A percentile compares a stretch with the other conserved stretches of the same genome.
These are phyloP conservation scores for Pomacea maculata DNA, from an alignment of 1,140 invertebrate genomes.

Conservation along the genomic window DNA sequence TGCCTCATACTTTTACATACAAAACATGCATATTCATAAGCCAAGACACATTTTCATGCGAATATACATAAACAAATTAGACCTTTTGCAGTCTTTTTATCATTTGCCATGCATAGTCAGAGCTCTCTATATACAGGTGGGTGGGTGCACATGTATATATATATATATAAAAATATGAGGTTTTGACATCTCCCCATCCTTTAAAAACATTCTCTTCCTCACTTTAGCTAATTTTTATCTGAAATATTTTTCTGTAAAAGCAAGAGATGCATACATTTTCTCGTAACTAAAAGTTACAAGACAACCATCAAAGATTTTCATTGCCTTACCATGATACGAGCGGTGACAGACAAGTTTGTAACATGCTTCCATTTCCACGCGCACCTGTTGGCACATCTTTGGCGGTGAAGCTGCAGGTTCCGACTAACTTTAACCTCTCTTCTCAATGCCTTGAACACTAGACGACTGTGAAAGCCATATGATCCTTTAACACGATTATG, in stretches of 20 bases:
- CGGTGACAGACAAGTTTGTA: slow-evolving; percentile 22
- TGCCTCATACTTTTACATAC: background rate
- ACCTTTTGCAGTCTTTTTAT: background rate
- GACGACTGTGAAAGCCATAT: background rate
- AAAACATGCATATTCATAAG: background rate
- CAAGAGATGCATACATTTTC: too few relatives aligned
- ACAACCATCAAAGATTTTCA: background rate
- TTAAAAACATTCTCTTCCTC: background rate
- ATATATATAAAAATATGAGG: too few relatives aligned
- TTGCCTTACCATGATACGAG: slow-evolving; percentile 14
- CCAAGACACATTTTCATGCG: background rate
- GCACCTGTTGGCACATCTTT: slow-evolving; percentile 13
- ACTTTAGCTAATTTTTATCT: background rate
- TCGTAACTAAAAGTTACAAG: background rate
- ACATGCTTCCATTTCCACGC: slow-evolving; percentile 18
- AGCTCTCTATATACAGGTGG: too few relatives aligned
- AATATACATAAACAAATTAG: background rate
- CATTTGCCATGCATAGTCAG: background rate
- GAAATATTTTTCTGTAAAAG: background rate
- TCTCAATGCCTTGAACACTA: slow-evolving; percentile 17
- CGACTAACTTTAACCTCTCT: slow-evolving; percentile 15
- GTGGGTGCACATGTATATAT: too few relatives aligned
- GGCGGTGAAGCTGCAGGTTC: slow-evolving; percentile 12
- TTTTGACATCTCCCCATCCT: background rate
- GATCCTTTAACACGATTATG: background rate